These are phyloP conservation scores for Rallus limicola DNA, from an alignment of 2,113 vertebrate species.

Conservation along the genomic window DNA sequence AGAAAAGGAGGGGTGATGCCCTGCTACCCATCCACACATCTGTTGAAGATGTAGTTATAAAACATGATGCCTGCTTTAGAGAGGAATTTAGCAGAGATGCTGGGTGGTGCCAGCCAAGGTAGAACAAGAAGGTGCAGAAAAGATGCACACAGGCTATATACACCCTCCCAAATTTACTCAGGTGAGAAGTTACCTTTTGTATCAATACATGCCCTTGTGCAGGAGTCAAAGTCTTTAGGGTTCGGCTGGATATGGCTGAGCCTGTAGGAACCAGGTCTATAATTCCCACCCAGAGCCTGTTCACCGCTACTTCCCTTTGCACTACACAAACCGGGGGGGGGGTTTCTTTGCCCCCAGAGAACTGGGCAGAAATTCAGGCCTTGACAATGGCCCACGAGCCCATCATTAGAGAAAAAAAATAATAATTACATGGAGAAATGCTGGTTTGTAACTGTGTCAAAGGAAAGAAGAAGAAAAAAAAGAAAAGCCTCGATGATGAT, in stretches of 20 bases:
- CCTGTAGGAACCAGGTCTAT: not conserved
- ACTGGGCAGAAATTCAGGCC: not conserved
- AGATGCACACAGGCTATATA: not conserved
- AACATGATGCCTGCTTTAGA: not conserved
- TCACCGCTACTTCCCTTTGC: not conserved
- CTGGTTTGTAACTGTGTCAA: not conserved
- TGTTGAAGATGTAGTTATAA: conserved; percentile 24
- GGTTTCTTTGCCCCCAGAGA: not conserved
- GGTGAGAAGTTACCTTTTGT: not conserved
- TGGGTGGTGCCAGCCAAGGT: not conserved
- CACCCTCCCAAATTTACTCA: not conserved
- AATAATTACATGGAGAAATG: not conserved
- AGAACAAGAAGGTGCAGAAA: not conserved
- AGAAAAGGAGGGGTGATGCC: not conserved
- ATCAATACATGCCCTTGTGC: not conserved
- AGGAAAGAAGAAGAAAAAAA: not conserved
- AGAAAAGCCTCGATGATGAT: not conserved
- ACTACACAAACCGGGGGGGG: not conserved
- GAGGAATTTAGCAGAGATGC: not conserved
- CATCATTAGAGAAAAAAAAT: not conserved
- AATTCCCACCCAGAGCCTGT: not conserved
- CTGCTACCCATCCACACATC: conserved; percentile 49
- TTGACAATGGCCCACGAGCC: not conserved
- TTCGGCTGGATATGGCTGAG: not conserved
- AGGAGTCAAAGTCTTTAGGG: not conserved